Evolutionary conservation across 2,797 vertebrate species (phyloP), one percentile per base, ranked within the genome.

Genomic region (Salmo trutta): DNA sequence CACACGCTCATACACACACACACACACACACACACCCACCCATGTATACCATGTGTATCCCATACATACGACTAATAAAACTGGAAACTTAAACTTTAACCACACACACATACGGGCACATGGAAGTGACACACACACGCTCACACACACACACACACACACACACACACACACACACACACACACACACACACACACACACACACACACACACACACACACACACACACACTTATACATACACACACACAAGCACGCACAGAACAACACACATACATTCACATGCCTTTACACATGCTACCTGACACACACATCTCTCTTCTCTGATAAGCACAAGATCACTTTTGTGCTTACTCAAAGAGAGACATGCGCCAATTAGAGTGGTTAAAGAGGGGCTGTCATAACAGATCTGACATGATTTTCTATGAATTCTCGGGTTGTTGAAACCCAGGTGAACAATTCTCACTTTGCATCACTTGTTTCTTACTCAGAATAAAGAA

Each of bases 401-500:
- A 10, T 59, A 73, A 73, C 15, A 24, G 52, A 66, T 21, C 69
- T 69, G 31, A 51, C 12, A 52, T 6, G 71, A 64, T 86, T 85
- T 91, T 90, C 90, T 87, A 86, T 88, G 89, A 91, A 91, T 79
- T 72, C 75, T 86, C 78, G 51, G 67, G 52, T 7, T 10, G n/a
- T 71, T 79, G 66, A 79, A 85, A 87, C 81, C 83, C 79, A 82
- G 72, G 81, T 81, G 83, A 87, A 88, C 73, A 66, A 8, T 33
- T 89, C 81, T 76, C 84, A 79, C 67, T 88, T 73, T 76, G 19
- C 36, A 77, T 91, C 86, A 89, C 59, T 33, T 19, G 78, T 86
- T 91, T 91, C 89, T 87, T 90, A 90, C 91, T 62, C 17, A 88
- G 91, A 92, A 94, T 75, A 54, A 73, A 54, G 76, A 54, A 64